phyloP scores from a whole-genome alignment of 2,113 vertebrate species.

The Paramormyrops kingsleyae region DNA sequence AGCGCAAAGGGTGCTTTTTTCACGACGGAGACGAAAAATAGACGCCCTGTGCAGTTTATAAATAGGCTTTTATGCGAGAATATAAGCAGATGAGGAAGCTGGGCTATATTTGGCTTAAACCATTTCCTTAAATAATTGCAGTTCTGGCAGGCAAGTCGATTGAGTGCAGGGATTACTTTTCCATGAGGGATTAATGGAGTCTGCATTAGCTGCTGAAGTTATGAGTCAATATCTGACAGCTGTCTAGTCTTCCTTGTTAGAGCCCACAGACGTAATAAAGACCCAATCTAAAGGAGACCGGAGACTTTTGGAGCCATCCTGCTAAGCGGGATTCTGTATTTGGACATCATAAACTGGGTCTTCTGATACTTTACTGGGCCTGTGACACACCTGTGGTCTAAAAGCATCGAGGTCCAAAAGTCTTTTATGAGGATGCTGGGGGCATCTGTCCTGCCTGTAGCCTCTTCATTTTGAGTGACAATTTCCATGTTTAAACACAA shows the following conservation, averaged over 20 bases:
- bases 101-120: constrained; percentile 31
- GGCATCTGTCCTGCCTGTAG: not conserved
- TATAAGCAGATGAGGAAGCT: constrained; percentile 16
- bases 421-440: not conserved
- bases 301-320: not conserved
- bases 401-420: not conserved
- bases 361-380: not conserved
- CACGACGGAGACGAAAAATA: not conserved
- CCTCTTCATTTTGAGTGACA: not conserved
- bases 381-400: not conserved
- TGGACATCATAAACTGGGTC: not conserved
- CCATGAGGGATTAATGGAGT: constrained; percentile 12
- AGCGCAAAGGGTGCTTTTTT: not conserved
- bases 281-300: not conserved
- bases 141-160: constrained; percentile 27
- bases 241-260: constrained; percentile 16
- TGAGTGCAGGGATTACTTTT: constrained; percentile 25
- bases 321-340: not conserved
- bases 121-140: constrained; percentile 31
- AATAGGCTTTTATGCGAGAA: constrained; percentile 14
- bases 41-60: not conserved
- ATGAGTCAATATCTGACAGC: constrained; percentile 28
- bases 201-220: constrained; percentile 13
- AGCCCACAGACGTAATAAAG: constrained; percentile 1
- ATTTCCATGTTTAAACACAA: not conserved